A percentile compares a stretch with the other conserved stretches of the same genome.
Conservation (phyloP, 2,888 invertebrate species). For the Abrostola tripartita region DNA sequence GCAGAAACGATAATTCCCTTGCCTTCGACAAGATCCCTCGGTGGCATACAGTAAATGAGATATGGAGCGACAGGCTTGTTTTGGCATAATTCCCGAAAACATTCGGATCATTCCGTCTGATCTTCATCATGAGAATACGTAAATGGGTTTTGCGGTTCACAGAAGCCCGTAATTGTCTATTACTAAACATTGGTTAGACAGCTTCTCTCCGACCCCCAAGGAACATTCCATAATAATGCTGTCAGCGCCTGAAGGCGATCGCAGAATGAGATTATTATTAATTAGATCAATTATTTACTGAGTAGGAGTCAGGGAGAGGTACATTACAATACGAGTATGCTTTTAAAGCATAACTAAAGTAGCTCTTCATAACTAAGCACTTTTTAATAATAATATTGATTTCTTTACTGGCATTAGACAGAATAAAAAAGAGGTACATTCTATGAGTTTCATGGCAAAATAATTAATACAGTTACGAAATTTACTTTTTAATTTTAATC, state of each 20-base stretch:
- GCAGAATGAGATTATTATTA: slow-evolving; percentile 24
- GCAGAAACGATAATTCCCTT: slow-evolving; percentile 22
- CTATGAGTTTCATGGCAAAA: too few species aligned
- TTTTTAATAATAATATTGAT: too few species aligned
- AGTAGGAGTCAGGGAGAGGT: neutral
- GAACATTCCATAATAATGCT: slow-evolving; percentile 25
- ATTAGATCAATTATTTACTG: slow-evolving; percentile 10
- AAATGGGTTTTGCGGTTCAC: slow-evolving; percentile 27
- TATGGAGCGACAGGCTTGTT: slow-evolving; percentile 23
- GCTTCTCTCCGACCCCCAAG: slow-evolving; percentile 17
- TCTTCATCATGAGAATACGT: slow-evolving; percentile 21
- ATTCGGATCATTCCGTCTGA: slow-evolving; percentile 8
- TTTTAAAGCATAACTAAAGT: neutral
- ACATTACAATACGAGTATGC: neutral
- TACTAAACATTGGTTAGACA: slow-evolving; percentile 2
- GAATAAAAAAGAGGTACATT: too few species aligned
- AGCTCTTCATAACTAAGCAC: too few species aligned
- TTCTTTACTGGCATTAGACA: too few species aligned
- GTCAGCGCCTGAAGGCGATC: slow-evolving; percentile 21
- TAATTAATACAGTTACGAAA: too few species aligned
- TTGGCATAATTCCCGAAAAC: slow-evolving; percentile 9
- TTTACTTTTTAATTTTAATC: too few species aligned
- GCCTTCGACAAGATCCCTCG: slow-evolving; percentile 21
- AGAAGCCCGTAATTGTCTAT: slow-evolving; percentile 30
- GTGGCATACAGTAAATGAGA: slow-evolving; percentile 34